These are phyloP conservation scores for Xylophagus ater DNA, from an alignment of 2,888 invertebrate genomes.

Conservation along the genomic window DNA sequence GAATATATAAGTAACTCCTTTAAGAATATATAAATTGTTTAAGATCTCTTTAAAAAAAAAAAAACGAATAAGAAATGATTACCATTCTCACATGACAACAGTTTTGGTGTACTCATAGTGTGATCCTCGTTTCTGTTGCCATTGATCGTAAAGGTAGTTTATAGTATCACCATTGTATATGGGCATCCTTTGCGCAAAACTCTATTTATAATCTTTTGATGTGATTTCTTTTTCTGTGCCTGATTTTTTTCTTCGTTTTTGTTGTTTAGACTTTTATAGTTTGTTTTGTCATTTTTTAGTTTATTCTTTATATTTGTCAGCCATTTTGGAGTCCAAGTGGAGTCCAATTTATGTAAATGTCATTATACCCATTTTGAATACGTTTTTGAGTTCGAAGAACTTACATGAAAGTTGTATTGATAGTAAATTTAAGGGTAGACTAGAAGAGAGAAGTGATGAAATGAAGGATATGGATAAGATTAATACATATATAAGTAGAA, in stretches of 20 bases:
- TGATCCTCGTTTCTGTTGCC: background rate
- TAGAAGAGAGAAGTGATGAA: too few species aligned
- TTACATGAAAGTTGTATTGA: conserved; percentile 17
- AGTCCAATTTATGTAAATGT: conserved; percentile 18
- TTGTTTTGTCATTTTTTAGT: background rate
- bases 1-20: too few species aligned
- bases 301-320: conserved; percentile 2
- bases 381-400: conserved; percentile 20
- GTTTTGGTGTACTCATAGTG: too few species aligned
- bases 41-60: too few species aligned
- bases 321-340: conserved; percentile 18
- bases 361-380: conserved; percentile 16
- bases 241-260: conserved; percentile 1
- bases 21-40: too few species aligned
- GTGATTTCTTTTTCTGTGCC: background rate
- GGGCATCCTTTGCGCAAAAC: background rate
- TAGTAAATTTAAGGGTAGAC: too few species aligned
- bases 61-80: too few species aligned
- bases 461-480: too few species aligned
- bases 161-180: background rate
- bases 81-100: too few species aligned
- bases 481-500: too few species aligned
- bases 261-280: background rate
- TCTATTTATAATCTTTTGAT: background rate
- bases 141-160: background rate